A percentile compares a stretch with the other conserved stretches of the same genome.
Evolutionary conservation across 2,113 vertebrate species (phyloP).

Genomic region (Syngnathus floridae): DNA sequence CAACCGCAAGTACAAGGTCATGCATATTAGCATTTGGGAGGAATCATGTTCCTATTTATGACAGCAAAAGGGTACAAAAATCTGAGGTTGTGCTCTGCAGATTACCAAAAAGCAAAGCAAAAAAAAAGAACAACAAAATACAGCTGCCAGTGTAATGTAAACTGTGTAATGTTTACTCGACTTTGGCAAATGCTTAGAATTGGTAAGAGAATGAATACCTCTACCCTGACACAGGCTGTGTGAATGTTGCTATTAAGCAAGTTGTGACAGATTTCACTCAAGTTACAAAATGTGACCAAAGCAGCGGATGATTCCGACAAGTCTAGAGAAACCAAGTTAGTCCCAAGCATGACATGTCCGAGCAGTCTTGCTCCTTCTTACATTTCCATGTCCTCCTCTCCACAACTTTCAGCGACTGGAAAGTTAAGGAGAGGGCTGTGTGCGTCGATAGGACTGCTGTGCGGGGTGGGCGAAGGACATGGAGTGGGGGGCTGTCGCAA

Average conservation of each 20-base stretch:
- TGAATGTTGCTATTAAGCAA: conserved; percentile 5
- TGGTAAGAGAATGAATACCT: conserved; percentile 1
- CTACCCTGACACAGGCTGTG: conserved; percentile 1
- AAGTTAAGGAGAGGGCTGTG: conserved; percentile 43
- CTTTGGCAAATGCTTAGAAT: conserved; percentile 24
- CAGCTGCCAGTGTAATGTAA: background rate
- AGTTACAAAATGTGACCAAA: conserved; percentile 12
- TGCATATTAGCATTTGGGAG: conserved; percentile 5
- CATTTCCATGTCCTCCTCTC: conserved; percentile 77
- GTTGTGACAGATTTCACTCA: background rate
- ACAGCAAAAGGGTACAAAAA: conserved; percentile 22
- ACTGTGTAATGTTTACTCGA: conserved; percentile 10
- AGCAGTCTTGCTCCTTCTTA: conserved; percentile 25
- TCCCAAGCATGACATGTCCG: background rate
- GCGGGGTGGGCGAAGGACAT: conserved; percentile 41
- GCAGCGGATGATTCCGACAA: conserved; percentile 13
- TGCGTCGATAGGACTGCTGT: conserved; percentile 35
- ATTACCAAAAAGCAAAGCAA: conserved; percentile 16
- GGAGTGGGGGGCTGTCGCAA: conserved; percentile 51
- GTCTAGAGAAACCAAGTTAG: conserved; percentile 14
- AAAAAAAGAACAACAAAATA: no score
- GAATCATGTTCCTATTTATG: background rate
- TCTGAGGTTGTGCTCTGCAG: conserved; percentile 5
- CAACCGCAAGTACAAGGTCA: conserved; percentile 26
- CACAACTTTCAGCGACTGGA: conserved; percentile 39